Percentiles rank a stretch among this genome's conserved stretches.
phyloP scores from a whole-genome alignment of 2,888 invertebrate genomes.

The Apamea monoglypha region DNA sequence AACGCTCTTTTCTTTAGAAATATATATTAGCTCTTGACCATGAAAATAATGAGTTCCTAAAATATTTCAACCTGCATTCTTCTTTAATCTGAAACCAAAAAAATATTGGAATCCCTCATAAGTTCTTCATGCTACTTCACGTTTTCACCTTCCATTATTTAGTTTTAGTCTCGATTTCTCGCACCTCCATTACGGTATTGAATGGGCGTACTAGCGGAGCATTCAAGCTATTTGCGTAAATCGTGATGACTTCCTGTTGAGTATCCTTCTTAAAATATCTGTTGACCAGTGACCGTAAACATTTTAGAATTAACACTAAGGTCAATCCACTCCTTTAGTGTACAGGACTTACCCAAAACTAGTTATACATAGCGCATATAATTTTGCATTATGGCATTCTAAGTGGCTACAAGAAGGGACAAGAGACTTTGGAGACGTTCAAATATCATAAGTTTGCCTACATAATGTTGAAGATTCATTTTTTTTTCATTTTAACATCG shows the following conservation, averaged over 20 bases:
- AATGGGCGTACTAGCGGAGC: background rate
- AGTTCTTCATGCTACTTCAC: background rate
- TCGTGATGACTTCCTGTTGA: background rate
- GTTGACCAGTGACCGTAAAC: background rate
- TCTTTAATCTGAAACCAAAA: background rate
- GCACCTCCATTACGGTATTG: background rate
- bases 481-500: too few relatives aligned
- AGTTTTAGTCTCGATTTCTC: too few relatives aligned
- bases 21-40: constrained; percentile 6
- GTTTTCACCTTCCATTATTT: too few relatives aligned
- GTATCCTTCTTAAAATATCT: background rate
- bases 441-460: background rate
- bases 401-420: background rate
- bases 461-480: background rate
- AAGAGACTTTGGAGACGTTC: background rate
- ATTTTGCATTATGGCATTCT: background rate
- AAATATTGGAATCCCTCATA: background rate
- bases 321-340: background rate
- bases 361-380: too few relatives aligned
- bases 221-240: background rate
- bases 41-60: background rate
- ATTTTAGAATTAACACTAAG: background rate
- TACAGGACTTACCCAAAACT: background rate
- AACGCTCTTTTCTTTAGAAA: constrained; percentile 15
- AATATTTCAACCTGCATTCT: background rate